These are phyloP conservation scores for Zapus hudsonius DNA, from an alignment of 2,113 vertebrate species.

Conservation along the genomic window DNA sequence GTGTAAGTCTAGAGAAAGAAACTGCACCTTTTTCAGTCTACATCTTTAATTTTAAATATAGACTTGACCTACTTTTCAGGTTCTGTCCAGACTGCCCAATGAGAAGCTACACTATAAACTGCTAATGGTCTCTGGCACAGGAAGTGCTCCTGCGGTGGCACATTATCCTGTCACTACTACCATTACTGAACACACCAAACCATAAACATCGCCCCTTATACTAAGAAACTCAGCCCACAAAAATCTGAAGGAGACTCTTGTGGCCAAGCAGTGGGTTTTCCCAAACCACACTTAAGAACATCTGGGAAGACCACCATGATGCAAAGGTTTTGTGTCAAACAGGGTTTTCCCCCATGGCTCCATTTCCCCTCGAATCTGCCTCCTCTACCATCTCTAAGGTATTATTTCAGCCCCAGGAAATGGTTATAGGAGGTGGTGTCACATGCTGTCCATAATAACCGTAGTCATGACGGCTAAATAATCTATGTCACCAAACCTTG, in stretches of 20 bases:
- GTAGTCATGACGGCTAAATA: neutral
- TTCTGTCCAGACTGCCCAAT: neutral
- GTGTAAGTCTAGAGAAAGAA: neutral
- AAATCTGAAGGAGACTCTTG: slow-evolving; percentile 58
- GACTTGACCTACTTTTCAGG: slow-evolving; percentile 11
- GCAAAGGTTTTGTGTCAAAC: neutral
- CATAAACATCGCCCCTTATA: slow-evolving; percentile 46
- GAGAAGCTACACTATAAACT: slow-evolving; percentile 38
- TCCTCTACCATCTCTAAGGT: slow-evolving; percentile 41
- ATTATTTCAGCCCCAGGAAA: slow-evolving; percentile 55
- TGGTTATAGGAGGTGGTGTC: neutral
- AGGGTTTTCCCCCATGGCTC: neutral
- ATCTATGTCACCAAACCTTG: slow-evolving; percentile 21
- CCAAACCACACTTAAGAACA: slow-evolving; percentile 60
- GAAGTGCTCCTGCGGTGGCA: slow-evolving; percentile 1
- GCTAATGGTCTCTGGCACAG: slow-evolving; percentile 48
- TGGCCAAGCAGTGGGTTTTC: slow-evolving; percentile 59
- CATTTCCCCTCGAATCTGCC: slow-evolving; percentile 50
- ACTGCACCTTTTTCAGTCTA: neutral
- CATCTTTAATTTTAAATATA: neutral
- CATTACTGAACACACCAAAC: slow-evolving; percentile 47
- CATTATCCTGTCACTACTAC: slow-evolving; percentile 47
- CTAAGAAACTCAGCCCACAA: slow-evolving; percentile 63
- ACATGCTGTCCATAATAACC: neutral
- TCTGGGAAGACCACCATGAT: slow-evolving; percentile 57